phyloP scores from a whole-genome alignment of 2,888 invertebrate species.

The Nemurella pictetii region DNA sequence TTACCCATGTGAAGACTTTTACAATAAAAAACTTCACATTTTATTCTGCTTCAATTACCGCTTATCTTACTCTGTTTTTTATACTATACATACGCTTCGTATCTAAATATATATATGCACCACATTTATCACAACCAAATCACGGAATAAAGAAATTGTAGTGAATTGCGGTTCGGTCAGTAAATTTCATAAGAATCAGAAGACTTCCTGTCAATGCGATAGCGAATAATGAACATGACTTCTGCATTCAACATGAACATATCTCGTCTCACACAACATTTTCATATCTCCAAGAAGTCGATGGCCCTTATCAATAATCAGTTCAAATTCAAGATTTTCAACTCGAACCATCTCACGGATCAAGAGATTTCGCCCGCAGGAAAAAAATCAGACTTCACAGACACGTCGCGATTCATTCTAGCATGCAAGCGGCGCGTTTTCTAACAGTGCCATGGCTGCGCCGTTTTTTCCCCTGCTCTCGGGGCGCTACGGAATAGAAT shows the following conservation, averaged over 20 bases:
- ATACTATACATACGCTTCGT: no score
- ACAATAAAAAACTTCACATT: no score
- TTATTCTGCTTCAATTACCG: no score
- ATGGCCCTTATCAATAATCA: not conserved
- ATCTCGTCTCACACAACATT: not conserved
- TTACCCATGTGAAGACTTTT: not conserved
- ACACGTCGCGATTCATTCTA: not conserved
- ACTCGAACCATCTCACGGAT: not conserved
- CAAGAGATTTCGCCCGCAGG: not conserved
- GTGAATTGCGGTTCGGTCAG: not conserved
- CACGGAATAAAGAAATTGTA: not conserved
- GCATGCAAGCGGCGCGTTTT: not conserved
- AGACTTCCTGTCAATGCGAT: not conserved
- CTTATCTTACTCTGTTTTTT: no score
- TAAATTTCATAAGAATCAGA: not conserved
- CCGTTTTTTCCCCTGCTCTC: not conserved
- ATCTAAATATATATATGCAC: no score
- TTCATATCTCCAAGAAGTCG: not conserved
- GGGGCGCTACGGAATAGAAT: not conserved
- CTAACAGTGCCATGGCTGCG: no score
- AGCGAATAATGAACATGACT: not conserved
- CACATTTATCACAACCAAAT: not conserved
- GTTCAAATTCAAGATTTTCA: no score
- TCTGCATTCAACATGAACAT: not conserved
- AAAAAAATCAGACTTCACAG: not conserved